Conservation (phyloP, 2,797 vertebrate species). For the Coluber constrictor region DNA sequence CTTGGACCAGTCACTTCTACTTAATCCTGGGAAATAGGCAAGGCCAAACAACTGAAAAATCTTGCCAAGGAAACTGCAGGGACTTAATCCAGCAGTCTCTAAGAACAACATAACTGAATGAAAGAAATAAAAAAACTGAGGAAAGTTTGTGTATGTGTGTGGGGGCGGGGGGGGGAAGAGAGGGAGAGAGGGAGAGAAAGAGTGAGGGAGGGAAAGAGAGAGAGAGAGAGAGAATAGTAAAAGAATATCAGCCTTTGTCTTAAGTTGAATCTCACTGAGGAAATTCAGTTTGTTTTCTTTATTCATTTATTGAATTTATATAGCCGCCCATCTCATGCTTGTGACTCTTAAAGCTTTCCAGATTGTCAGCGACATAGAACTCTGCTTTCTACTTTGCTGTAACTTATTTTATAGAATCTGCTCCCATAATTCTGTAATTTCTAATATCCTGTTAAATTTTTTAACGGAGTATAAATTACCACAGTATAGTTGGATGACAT, state of each 20-base stretch:
- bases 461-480: slow-evolving; percentile 18
- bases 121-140: neutral
- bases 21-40: neutral
- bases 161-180: rapidly evolving
- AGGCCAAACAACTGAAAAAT: neutral
- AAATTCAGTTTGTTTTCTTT: neutral
- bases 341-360: neutral
- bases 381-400: neutral
- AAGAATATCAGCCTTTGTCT: neutral
- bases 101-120: neutral
- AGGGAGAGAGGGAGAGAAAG: no score
- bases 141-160: neutral
- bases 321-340: neutral
- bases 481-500: neutral
- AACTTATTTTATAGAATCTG: neutral
- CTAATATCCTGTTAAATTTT: neutral
- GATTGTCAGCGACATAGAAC: neutral
- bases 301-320: neutral
- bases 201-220: neutral
- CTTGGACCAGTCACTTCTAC: neutral
- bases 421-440: neutral
- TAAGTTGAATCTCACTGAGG: neutral
- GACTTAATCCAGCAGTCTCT: neutral
- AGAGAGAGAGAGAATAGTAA: neutral
- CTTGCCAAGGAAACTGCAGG: neutral